Evolutionary conservation across 2,797 vertebrate genomes (phyloP).

Genomic region (Eulemur albifrons): DNA sequence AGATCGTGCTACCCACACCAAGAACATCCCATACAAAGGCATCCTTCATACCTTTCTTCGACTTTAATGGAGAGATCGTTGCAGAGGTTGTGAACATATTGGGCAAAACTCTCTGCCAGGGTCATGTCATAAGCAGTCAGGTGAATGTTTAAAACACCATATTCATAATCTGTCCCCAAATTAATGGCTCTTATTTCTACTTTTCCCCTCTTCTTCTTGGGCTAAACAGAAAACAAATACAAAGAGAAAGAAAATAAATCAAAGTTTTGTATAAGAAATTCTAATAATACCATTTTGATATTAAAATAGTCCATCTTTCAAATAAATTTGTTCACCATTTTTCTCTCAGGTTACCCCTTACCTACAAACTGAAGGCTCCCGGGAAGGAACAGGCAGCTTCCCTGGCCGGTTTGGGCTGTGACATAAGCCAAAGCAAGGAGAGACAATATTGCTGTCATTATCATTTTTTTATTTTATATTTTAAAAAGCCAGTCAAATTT

Average conservation of each 20-base stretch:
- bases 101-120: conserved; percentile 90
- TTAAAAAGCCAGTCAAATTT: too few relatives aligned
- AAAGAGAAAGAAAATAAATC: conserved; percentile 59
- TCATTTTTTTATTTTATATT: too few relatives aligned
- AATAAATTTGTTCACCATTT: conserved; percentile 28
- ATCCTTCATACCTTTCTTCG: conserved; percentile 86
- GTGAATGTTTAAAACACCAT: conserved; percentile 90
- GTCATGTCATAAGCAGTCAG: conserved; percentile 92
- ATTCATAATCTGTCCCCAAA: conserved; percentile 84
- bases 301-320: background rate
- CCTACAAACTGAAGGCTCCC: conserved; percentile 9
- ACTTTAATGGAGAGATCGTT: conserved; percentile 88
- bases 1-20: background rate
- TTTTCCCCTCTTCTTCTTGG: conserved; percentile 88
- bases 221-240: conserved; percentile 65
- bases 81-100: conserved; percentile 93
- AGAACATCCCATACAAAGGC: background rate
- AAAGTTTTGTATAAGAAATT: conserved; percentile 34
- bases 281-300: background rate
- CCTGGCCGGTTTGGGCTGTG: background rate
- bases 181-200: conserved; percentile 86
- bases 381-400: background rate
- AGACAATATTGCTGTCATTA: background rate
- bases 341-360: background rate
- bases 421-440: background rate